Conservation (phyloP, 53 echinoderm and acorn worm species). For the Paracentrotus lividus region DNA sequence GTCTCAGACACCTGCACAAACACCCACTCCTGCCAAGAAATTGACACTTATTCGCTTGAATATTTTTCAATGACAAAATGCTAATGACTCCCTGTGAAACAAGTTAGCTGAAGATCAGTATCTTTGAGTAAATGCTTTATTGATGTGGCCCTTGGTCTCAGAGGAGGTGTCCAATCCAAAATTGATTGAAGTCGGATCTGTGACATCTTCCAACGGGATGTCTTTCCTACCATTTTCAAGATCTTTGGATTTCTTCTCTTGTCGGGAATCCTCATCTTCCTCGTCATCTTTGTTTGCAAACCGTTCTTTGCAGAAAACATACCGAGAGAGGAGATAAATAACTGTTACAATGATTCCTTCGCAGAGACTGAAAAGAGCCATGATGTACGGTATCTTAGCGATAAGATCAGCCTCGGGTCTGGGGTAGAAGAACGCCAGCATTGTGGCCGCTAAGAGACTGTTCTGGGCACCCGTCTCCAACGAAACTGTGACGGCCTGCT, state of each 20-base stretch:
- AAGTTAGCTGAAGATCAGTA: too few relatives aligned
- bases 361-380: constrained; percentile 71
- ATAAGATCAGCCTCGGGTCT: constrained; percentile 82
- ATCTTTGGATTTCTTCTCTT: background rate
- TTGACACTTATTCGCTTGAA: too few relatives aligned
- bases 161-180: background rate
- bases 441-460: constrained; percentile 81
- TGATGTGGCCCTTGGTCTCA: background rate
- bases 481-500: constrained; percentile 78
- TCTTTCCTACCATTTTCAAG: background rate
- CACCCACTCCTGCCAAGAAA: too few relatives aligned
- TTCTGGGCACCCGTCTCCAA: constrained; percentile 88
- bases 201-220: background rate
- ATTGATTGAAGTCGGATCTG: background rate
- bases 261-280: background rate
- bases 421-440: constrained; percentile 84
- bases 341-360: constrained; percentile 73
- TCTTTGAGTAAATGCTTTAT: background rate
- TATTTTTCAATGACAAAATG: too few relatives aligned
- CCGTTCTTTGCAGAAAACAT: constrained; percentile 70
- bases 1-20: too few relatives aligned
- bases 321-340: constrained; percentile 61
- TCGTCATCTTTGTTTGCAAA: constrained; percentile 62
- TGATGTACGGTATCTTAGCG: constrained; percentile 75
- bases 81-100: too few relatives aligned